Evolutionary conservation across 2,888 invertebrate genomes (phyloP).

Genomic region (Himalopsyche tibetana): DNA sequence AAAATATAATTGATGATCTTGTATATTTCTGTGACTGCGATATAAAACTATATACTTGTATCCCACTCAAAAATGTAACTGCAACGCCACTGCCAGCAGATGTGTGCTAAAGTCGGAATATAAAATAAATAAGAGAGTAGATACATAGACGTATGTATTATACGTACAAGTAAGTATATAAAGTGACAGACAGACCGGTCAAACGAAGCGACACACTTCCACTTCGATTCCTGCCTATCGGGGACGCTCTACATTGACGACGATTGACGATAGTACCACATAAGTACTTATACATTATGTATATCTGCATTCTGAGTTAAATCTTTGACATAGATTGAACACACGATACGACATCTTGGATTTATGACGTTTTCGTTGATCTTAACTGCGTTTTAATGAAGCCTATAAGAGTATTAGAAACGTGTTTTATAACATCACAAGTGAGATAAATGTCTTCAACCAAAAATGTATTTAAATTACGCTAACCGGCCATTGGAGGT

Average conservation of each 20-base stretch:
- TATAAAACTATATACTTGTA: too few relatives aligned
- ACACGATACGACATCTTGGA: background rate
- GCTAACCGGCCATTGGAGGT: too few relatives aligned
- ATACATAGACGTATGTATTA: conserved; percentile 22
- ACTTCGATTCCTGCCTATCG: conserved; percentile 21
- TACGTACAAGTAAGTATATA: background rate
- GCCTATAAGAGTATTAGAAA: too few relatives aligned
- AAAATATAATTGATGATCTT: too few relatives aligned
- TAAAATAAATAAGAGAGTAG: conserved; percentile 14
- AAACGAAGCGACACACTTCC: conserved; percentile 30
- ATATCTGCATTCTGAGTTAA: conserved; percentile 22
- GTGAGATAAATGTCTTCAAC: too few relatives aligned
- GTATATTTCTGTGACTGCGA: too few relatives aligned
- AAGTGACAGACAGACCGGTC: conserved; percentile 34
- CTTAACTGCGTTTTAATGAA: too few relatives aligned
- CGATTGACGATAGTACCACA: conserved; percentile 8
- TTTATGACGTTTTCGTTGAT: too few relatives aligned
- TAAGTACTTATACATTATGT: conserved; percentile 5
- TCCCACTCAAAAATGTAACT: too few relatives aligned
- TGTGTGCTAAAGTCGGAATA: conserved; percentile 27
- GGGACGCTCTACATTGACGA: conserved; percentile 5
- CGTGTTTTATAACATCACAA: too few relatives aligned
- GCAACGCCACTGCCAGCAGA: conserved; percentile 6
- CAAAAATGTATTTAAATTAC: too few relatives aligned
- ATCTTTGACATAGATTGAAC: conserved; percentile 1